Conservation (phyloP, 2,113 vertebrate species). For the Cyprinodon brontotheroides region DNA sequence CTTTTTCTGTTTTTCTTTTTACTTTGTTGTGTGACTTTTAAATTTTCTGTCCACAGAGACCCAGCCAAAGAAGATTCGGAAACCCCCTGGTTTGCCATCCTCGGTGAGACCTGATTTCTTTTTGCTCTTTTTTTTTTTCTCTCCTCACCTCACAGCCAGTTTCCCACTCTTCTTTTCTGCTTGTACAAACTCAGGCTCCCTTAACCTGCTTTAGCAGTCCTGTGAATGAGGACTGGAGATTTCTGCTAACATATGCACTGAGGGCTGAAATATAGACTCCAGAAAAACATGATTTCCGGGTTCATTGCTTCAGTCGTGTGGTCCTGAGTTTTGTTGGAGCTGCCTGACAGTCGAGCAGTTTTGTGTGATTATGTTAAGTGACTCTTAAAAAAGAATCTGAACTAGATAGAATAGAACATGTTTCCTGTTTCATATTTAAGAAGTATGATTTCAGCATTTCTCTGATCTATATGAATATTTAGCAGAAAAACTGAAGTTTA, state of each 20-base stretch:
- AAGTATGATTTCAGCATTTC: too few species aligned
- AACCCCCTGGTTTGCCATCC: constrained; percentile 96
- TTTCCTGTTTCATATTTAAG: background rate
- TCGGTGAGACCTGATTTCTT: constrained; percentile 86
- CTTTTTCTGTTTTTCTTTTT: constrained; percentile 23
- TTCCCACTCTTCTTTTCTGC: constrained; percentile 21
- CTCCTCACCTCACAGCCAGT: constrained; percentile 45
- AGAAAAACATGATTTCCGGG: constrained; percentile 57
- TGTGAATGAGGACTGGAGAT: constrained; percentile 68
- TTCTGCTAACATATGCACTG: constrained; percentile 51
- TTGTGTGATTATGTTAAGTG: background rate
- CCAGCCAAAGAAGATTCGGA: constrained; percentile 98
- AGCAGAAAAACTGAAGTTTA: too few species aligned
- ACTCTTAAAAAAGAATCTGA: background rate
- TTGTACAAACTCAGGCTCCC: constrained; percentile 19
- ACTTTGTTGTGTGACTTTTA: constrained; percentile 23
- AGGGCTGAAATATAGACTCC: constrained; percentile 55
- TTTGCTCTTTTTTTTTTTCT: constrained; percentile 3
- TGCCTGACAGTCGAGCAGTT: constrained; percentile 37
- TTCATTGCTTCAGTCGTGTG: constrained; percentile 53
- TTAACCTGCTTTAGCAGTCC: constrained; percentile 61
- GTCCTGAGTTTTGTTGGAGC: constrained; percentile 49
- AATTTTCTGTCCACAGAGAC: constrained; percentile 78
- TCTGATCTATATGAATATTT: too few species aligned
- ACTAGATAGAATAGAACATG: background rate